Conservation (phyloP, 2,797 vertebrate species). For the Chelon auratus region DNA sequence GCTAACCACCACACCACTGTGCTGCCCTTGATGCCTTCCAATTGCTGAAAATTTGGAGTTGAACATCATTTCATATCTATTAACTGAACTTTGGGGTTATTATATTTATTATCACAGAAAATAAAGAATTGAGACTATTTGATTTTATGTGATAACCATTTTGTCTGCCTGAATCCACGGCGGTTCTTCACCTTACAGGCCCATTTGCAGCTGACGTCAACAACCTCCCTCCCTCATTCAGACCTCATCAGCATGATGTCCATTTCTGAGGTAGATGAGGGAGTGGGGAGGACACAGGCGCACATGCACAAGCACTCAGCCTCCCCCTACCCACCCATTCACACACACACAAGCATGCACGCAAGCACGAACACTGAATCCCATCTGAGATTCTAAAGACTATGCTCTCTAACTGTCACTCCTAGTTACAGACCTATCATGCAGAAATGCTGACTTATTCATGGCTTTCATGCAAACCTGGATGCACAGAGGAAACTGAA, state of each 20-base stretch:
- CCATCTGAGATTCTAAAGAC: conserved; percentile 70
- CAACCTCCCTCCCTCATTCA: conserved; percentile 40
- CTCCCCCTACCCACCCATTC: neutral
- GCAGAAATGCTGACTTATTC: conserved; percentile 84
- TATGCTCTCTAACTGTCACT: conserved; percentile 81
- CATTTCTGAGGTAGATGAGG: conserved; percentile 59
- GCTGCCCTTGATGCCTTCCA: too few relatives aligned
- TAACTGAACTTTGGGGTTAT: neutral
- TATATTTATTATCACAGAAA: neutral
- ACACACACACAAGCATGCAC: conserved; percentile 11
- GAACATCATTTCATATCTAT: too few relatives aligned
- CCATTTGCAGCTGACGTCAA: conserved; percentile 60
- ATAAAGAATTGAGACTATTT: neutral
- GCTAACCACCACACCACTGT: too few relatives aligned
- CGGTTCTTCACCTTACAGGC: conserved; percentile 16
- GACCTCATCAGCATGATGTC: conserved; percentile 61
- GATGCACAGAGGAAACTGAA: conserved; percentile 72
- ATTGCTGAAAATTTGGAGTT: too few relatives aligned
- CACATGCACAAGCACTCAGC: conserved; percentile 51
- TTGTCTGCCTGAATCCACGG: conserved; percentile 20
- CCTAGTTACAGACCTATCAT: conserved; percentile 80
- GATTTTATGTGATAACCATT: conserved; percentile 5
- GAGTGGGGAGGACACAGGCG: conserved; percentile 32
- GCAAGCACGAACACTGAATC: conserved; percentile 36
- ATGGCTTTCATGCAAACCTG: conserved; percentile 80